These are phyloP conservation scores for Scotopteryx bipunctaria DNA, from an alignment of 2,888 invertebrate genomes.

Conservation along the genomic window DNA sequence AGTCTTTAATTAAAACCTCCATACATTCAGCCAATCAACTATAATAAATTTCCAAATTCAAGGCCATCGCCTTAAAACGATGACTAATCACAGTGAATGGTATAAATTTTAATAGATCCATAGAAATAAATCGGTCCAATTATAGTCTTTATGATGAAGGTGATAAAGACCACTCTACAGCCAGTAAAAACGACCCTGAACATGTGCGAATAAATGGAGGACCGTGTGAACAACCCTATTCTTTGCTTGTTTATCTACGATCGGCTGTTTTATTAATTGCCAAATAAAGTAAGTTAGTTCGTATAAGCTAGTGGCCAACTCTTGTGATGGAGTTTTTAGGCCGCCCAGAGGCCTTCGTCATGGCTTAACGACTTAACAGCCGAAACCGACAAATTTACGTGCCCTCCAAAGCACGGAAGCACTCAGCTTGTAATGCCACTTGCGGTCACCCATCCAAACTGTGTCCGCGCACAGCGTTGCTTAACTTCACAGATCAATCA, in stretches of 20 bases:
- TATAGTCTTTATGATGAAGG: conserved; percentile 37
- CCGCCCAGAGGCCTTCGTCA: no score
- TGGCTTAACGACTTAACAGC: no score
- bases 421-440: no score
- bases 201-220: conserved; percentile 54
- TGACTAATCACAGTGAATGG: conserved; percentile 36
- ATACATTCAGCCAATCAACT: conserved; percentile 8
- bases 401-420: no score
- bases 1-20: background rate
- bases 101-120: conserved; percentile 29
- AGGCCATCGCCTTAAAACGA: conserved; percentile 30
- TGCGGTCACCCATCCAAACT: no score
- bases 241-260: conserved; percentile 16
- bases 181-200: conserved; percentile 34
- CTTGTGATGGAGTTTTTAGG: no score
- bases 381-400: no score
- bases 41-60: conserved; percentile 27
- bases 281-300: conserved; percentile 4
- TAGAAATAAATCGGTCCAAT: conserved; percentile 34
- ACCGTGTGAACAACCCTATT: conserved; percentile 25
- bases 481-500: no score
- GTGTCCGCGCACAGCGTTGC: no score
- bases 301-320: no score
- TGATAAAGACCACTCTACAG: conserved; percentile 34
- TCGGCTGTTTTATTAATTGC: conserved; percentile 9